Percentiles rank a stretch among this genome's conserved stretches.
Conservation (phyloP, 2,797 vertebrate genomes). For the Lagodon rhomboides region DNA sequence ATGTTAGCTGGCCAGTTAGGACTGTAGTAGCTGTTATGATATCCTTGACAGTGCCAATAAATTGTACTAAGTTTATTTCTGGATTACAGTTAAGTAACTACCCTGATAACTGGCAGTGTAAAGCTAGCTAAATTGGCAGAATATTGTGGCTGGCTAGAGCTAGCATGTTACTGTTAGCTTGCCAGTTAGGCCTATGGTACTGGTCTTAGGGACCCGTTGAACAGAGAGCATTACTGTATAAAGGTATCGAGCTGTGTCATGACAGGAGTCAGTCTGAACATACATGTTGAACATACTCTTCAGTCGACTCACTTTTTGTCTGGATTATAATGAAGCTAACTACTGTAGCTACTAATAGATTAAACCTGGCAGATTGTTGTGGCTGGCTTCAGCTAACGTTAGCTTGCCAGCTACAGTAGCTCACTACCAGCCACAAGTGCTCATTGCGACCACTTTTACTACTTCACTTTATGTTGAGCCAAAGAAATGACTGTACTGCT, state of each 20-base stretch:
- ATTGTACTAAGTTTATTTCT: no score
- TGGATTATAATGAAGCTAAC: not conserved
- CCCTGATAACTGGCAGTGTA: no score
- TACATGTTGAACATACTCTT: no score
- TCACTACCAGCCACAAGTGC: not conserved
- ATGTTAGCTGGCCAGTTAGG: no score
- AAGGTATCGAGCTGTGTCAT: no score
- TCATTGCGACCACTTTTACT: no score
- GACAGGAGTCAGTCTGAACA: no score
- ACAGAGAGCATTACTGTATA: not conserved
- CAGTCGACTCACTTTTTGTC: not conserved
- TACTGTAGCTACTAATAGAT: not conserved
- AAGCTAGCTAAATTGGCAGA: not conserved
- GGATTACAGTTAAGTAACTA: no score
- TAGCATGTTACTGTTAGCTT: not conserved
- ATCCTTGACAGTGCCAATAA: no score
- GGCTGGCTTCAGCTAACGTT: not conserved
- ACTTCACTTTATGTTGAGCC: no score
- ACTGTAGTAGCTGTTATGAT: no score
- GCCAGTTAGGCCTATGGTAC: not conserved
- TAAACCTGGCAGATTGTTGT: not conserved
- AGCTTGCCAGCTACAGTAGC: not conserved
- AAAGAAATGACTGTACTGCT: no score
- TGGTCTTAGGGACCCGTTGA: not conserved
- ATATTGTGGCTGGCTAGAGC: not conserved